A percentile compares a stretch with the other conserved stretches of the same genome.
These are phyloP conservation scores for Lonchura striata DNA, from an alignment of 2,113 vertebrate species.

Conservation along the genomic window DNA sequence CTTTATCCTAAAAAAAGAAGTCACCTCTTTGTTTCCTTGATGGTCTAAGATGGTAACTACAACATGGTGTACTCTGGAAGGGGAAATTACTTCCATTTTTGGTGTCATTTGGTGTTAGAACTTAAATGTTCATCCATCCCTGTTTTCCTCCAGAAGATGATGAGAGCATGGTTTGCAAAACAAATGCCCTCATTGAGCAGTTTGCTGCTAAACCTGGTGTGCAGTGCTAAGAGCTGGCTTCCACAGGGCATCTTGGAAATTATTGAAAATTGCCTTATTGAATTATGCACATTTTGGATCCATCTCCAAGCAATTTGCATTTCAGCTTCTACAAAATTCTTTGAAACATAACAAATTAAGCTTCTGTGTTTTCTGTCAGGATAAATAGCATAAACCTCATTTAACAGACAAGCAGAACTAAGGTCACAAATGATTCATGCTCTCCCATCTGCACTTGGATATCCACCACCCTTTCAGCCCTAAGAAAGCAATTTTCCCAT, in stretches of 20 bases:
- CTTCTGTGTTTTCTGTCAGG: conserved; percentile 52
- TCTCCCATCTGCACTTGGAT: background rate
- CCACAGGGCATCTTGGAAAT: conserved; percentile 16
- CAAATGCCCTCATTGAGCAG: background rate
- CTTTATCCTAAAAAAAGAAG: background rate
- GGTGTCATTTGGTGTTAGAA: background rate
- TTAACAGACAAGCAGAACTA: conserved; percentile 37
- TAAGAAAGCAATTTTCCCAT: background rate
- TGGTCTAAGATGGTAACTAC: background rate
- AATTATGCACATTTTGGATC: conserved; percentile 44
- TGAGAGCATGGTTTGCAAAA: background rate
- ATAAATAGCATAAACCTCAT: conserved; percentile 47
- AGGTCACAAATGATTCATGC: conserved; percentile 22
- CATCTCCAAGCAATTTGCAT: conserved; percentile 40
- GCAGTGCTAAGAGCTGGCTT: background rate
- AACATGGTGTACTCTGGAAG: background rate
- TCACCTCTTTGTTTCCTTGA: background rate
- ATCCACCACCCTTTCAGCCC: background rate
- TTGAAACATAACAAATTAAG: conserved; percentile 59
- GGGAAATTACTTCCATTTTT: background rate
- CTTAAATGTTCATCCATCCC: background rate
- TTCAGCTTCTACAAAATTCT: conserved; percentile 46
- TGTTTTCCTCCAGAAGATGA: background rate
- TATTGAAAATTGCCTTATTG: conserved; percentile 30
- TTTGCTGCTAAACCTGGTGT: background rate